Evolutionary conservation across 2,113 vertebrate genomes (phyloP).

Genomic region (Brevimyrus niger): DNA sequence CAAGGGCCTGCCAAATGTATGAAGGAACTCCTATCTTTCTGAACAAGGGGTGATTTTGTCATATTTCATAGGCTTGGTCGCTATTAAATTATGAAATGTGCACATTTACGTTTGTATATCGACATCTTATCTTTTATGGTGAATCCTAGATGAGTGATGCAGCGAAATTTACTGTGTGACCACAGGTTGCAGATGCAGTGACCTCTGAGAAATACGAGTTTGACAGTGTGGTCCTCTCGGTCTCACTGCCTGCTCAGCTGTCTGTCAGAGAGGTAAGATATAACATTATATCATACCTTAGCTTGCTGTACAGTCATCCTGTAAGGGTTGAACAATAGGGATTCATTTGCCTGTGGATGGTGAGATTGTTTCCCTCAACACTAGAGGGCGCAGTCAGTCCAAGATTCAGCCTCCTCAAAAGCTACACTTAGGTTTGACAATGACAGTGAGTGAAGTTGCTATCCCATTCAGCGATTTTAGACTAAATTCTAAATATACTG

Average conservation of each 20-base stretch:
- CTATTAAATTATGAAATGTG: neutral
- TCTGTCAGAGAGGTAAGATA: conserved; percentile 84
- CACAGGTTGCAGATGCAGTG: conserved; percentile 81
- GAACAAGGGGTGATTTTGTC: neutral
- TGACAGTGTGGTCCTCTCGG: conserved; percentile 76
- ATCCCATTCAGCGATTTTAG: neutral
- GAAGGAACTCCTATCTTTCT: neutral
- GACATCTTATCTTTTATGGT: neutral
- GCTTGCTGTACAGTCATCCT: neutral
- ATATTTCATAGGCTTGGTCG: neutral
- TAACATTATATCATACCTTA: neutral
- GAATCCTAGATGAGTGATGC: neutral
- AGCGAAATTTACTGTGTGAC: conserved; percentile 8
- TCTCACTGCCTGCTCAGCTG: conserved; percentile 88
- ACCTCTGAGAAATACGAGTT: conserved; percentile 72
- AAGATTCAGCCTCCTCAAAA: neutral
- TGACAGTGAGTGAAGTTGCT: neutral
- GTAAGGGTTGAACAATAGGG: neutral
- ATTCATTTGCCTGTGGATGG: neutral
- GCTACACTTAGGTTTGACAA: neutral
- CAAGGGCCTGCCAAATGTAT: neutral
- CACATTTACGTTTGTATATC: neutral
- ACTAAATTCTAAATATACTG: neutral
- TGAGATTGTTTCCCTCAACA: neutral
- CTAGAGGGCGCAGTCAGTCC: neutral